Evolutionary conservation across 2,888 invertebrate genomes (phyloP).

Genomic region (Polietes domitor): DNA sequence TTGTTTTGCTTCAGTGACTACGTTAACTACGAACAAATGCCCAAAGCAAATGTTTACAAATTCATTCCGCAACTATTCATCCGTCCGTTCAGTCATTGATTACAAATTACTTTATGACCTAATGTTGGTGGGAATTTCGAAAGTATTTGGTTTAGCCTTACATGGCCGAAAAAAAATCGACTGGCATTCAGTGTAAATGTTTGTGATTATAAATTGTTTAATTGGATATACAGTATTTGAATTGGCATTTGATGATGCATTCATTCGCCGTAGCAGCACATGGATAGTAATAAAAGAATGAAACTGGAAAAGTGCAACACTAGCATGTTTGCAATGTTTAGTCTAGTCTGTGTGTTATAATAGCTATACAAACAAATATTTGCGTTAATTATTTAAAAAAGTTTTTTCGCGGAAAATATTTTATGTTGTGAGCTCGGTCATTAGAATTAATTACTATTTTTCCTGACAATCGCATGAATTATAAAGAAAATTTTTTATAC

Average conservation of each 20-base stretch:
- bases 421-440: no score
- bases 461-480: no score
- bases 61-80: conserved; percentile 14
- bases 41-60: conserved; percentile 9
- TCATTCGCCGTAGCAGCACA: not conserved
- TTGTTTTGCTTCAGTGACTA: not conserved
- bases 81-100: not conserved
- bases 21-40: not conserved
- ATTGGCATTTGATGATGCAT: not conserved
- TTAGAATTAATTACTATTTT: no score
- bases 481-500: no score
- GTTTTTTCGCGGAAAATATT: no score
- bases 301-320: not conserved
- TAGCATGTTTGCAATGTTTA: not conserved
- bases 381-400: no score
- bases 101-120: conserved; percentile 15
- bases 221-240: conserved; percentile 6
- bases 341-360: no score
- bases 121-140: not conserved
- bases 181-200: not conserved
- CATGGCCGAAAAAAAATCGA: not conserved
- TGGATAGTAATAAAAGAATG: not conserved
- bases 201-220: not conserved
- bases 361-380: not conserved
- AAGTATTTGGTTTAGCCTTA: not conserved